Base-by-base conservation (phyloP, 2,113 vertebrate genomes). In the Vireo altiloquus region DNA sequence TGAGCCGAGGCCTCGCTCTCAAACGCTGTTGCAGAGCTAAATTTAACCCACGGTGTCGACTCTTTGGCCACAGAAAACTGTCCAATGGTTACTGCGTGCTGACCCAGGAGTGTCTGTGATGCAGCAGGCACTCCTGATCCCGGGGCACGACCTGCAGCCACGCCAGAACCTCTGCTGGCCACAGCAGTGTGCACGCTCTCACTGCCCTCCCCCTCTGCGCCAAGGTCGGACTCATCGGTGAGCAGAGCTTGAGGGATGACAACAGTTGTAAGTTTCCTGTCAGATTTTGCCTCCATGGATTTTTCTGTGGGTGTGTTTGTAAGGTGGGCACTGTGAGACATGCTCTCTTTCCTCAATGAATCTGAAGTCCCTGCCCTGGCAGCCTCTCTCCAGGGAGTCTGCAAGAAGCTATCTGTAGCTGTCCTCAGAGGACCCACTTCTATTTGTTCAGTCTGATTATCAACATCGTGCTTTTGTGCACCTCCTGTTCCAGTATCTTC, bases 401-500 rank as follows among this genome's bases (percentile, higher is more conserved):
- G 92, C 69, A 79, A 76, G 78, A 96, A 82, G 84, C 78, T 94
- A 92, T 96, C 93, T 91, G 94, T 78, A 87, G 96, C 95, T 85
- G 97, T 95, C 92, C 95, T 98, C 77, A 98, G 80, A 40, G 97
- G 98, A 39, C 94, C 97, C 80, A 98, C 98, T 96, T 98, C 98
- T 97, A 98, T 98, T 96, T 97, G 96, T 61, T 98, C 98, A 83
- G 90, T 89, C 92, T 97, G 97, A 83, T 96, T 96, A 89, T 97
- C 95, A 70, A 54, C 86, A 72, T 97, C 95, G 44, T 90, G 82
- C n/a, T 83, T 96, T 46, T 83, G 76, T 33, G 53, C 66, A 25
- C 92, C 85, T 95, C 95, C 96, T 23, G 52, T 63, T 82, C 88
- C 59, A 71, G 47, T 5, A 59, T 79, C 94, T 95, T 97, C 94